Conservation (phyloP, 2,888 invertebrate genomes). For the Cheilosia grossa region DNA sequence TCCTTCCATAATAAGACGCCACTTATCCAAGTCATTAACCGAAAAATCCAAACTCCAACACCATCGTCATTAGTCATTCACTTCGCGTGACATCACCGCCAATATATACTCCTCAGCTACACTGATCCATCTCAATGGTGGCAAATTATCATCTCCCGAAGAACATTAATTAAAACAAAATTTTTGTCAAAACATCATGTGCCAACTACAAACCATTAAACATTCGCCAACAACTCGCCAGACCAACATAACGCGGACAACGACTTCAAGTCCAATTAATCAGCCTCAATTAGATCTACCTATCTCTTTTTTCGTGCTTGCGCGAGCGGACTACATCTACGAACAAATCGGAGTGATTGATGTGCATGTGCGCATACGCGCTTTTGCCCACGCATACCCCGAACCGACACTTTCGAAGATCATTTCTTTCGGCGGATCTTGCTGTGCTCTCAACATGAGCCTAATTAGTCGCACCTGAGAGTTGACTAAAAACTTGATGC, state of each 20-base stretch:
- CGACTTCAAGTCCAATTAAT: conserved; percentile 63
- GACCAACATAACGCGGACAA: conserved; percentile 38
- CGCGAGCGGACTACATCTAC: conserved; percentile 48
- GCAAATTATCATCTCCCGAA: conserved; percentile 41
- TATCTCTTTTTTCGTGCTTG: conserved; percentile 7
- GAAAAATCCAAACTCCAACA: not conserved
- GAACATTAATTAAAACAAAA: conserved; percentile 47
- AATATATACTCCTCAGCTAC: not conserved
- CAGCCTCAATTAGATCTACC: conserved; percentile 61
- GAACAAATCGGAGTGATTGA: conserved; percentile 67
- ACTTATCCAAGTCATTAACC: conserved; percentile 5
- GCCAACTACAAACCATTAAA: conserved; percentile 36
- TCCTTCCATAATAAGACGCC: not conserved
- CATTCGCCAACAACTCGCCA: conserved; percentile 18
- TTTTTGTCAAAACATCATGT: conserved; percentile 54
- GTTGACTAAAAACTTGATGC: not conserved
- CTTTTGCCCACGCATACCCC: conserved; percentile 26
- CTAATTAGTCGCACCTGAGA: conserved; percentile 21
- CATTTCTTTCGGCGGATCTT: conserved; percentile 31
- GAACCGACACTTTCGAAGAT: not conserved
- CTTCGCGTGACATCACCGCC: not conserved
- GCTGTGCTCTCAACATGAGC: not conserved
- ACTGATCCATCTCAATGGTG: conserved; percentile 10
- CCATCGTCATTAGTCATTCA: conserved; percentile 29
- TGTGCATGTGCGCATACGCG: conserved; percentile 36